These are phyloP conservation scores for Xiphophorus birchmanni DNA, from an alignment of 2,797 vertebrate species.

Conservation along the genomic window DNA sequence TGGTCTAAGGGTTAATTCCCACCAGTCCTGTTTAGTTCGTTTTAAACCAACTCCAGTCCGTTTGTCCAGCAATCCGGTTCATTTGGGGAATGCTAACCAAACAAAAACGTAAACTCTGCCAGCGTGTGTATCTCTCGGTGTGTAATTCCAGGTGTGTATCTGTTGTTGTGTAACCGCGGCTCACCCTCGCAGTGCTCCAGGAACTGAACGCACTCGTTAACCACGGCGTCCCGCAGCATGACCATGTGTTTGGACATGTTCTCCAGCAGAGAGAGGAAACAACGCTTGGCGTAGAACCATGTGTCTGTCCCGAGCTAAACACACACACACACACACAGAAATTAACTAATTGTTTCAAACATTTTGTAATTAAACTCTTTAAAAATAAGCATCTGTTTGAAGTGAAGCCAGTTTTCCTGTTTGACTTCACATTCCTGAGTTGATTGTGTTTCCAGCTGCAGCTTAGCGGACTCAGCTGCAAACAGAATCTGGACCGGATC, in stretches of 20 bases:
- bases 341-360: not conserved
- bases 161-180: constrained; percentile 27
- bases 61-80: no score
- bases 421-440: constrained; percentile 25
- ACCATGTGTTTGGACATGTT: constrained; percentile 97
- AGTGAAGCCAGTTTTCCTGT: not conserved
- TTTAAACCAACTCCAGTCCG: no score
- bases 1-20: not conserved
- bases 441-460: constrained; percentile 62
- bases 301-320: constrained; percentile 91
- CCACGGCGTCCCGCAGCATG: constrained; percentile 87
- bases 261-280: constrained; percentile 94
- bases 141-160: not conserved
- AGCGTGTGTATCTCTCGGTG: no score
- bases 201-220: constrained; percentile 92
- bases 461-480: constrained; percentile 58
- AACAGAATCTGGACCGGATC: constrained; percentile 26
- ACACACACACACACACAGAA: constrained; percentile 21
- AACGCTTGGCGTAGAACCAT: constrained; percentile 96
- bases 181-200: constrained; percentile 93
- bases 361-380: not conserved
- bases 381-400: not conserved
- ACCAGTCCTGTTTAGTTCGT: no score
- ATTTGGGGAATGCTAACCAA: no score
- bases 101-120: no score